These are phyloP conservation scores for Caenorhabditis briggsae DNA, from an alignment of 1,140 invertebrate species.

Conservation along the genomic window DNA sequence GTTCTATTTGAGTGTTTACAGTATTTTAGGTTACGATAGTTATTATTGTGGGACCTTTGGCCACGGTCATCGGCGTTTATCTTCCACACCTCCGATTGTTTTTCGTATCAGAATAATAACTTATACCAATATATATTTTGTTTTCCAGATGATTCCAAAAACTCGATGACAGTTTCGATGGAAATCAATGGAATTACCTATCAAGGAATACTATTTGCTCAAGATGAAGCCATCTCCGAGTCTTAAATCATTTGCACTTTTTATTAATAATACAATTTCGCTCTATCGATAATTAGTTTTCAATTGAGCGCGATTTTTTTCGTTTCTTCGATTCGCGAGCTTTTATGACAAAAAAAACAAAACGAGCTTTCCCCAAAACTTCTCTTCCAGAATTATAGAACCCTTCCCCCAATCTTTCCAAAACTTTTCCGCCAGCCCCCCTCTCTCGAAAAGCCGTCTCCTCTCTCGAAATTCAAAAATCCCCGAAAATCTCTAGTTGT, in stretches of 20 bases:
- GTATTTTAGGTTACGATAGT: too few relatives aligned
- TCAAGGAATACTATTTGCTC: conserved; percentile 71
- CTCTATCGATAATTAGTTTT: not conserved
- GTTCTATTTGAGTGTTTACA: too few relatives aligned
- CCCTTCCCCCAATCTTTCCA: not conserved
- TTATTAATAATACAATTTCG: conserved; percentile 20
- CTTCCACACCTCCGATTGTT: too few relatives aligned
- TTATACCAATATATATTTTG: not conserved
- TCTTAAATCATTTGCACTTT: not conserved
- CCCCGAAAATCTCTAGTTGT: conserved; percentile 49
- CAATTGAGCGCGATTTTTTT: conserved; percentile 27
- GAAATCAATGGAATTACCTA: conserved; percentile 89
- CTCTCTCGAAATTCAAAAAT: not conserved
- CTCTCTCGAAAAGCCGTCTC: not conserved
- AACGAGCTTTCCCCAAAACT: conserved; percentile 28
- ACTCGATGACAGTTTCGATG: conserved; percentile 91
- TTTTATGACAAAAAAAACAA: conserved; percentile 48
- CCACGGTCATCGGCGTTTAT: too few relatives aligned
- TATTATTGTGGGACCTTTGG: too few relatives aligned
- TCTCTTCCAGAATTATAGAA: not conserved
- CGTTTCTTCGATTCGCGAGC: conserved; percentile 38
- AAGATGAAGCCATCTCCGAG: not conserved
- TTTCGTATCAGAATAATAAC: too few relatives aligned
- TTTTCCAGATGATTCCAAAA: conserved; percentile 82
- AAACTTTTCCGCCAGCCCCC: conserved; percentile 2